A percentile compares a stretch with the other conserved stretches of the same genome.
Conservation (phyloP, 2,888 invertebrate species). For the Leucoma salicis region DNA sequence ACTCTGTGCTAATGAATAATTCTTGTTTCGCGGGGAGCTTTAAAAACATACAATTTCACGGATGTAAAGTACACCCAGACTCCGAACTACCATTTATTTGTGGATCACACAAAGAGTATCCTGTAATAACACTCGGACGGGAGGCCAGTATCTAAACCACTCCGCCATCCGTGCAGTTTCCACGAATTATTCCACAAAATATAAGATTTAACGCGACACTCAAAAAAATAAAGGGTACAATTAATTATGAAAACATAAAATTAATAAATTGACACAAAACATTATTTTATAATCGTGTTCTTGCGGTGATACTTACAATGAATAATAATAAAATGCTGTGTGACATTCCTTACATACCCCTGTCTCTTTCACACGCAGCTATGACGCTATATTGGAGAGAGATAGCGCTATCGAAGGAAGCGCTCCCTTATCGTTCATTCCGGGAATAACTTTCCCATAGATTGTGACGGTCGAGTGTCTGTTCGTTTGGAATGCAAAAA, state of each 20-base stretch:
- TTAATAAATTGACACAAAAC: conserved; percentile 24
- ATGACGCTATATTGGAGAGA: conserved; percentile 27
- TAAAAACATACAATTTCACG: too few species aligned
- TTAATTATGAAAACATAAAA: conserved; percentile 8
- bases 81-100: too few species aligned
- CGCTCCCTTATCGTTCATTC: conserved; percentile 73
- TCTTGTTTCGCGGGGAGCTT: too few species aligned
- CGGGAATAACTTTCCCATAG: conserved; percentile 79
- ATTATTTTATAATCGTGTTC: conserved; percentile 34
- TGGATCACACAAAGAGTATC: too few species aligned
- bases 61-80: too few species aligned
- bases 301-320: conserved; percentile 55
- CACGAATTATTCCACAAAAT: too few species aligned
- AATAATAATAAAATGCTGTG: conserved; percentile 72
- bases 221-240: too few species aligned
- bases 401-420: conserved; percentile 53
- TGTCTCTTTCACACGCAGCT: conserved; percentile 33
- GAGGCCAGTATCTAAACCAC: too few species aligned
- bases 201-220: too few species aligned
- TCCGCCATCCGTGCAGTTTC: too few species aligned
- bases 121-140: too few species aligned
- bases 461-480: conserved; percentile 53
- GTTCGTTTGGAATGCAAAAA: conserved; percentile 62
- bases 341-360: conserved; percentile 58
- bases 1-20: too few species aligned